Evolutionary conservation across 2,888 invertebrate genomes (phyloP), one percentile per base, ranked within the genome.

Genomic region (Pristionchus entomophagus): DNA sequence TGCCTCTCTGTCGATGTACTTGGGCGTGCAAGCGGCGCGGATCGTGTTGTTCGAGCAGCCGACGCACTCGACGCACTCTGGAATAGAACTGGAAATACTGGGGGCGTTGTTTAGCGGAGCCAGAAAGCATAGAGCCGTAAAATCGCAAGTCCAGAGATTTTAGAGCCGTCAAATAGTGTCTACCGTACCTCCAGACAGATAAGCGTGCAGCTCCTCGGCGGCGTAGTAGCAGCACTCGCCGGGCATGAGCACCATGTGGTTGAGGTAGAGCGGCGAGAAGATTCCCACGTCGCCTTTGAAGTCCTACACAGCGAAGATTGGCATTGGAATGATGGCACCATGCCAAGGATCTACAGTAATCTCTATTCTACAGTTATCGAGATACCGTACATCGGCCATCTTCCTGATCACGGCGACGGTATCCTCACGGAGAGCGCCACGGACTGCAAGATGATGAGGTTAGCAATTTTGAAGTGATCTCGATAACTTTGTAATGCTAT

Each of bases 61-160:
- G 97, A 99, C 99, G 94, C 97, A 98, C 94, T 99, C 99, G 80
- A 99, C 95, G 93, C 98, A 98, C 95, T 99, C 99, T 97, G 94
- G 62, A 92, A 89, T n/a, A n/a, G n/a, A 81, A n/a, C 38, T 12
- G 32, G 3, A 45, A 26, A 12, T 53, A 56, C 6, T 56, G n/a
- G 1, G n/a, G 26, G 6, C 8, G n/a, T 5, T 22, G 8, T 1
- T 6, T 59, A n/a, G 22, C 26, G 14, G 45, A 45, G 45, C 45
- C 45, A 14, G 45, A 6, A 45, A 26, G 35, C 6, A 73, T 17
- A 49, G 41, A 77, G 49, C 77, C 41, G 49, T 10, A 22, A 80
- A 80, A 53, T 53, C 32, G 22, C n/a, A 22, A 29, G 41, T 2
- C 56, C 59, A 26, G 59, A 59, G 26, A 59, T 26, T 22, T 10